Base-by-base conservation (phyloP, 2,113 vertebrate genomes). In the Rhinolophus ferrumequinum region DNA sequence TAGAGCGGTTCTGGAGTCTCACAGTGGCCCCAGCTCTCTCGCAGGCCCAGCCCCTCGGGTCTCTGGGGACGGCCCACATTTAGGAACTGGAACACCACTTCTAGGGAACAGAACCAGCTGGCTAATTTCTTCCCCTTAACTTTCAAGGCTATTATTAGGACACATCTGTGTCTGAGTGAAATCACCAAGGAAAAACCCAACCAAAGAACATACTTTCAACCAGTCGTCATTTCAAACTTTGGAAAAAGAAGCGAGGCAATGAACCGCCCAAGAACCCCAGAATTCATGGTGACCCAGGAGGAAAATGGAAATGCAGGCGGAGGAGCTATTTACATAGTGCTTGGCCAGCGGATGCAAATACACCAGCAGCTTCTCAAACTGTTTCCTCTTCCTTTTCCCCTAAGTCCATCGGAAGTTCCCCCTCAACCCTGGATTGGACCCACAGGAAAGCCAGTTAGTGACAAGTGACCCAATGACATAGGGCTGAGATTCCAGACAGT, bases 151-250 rank as follows among this genome's bases (percentile, higher is more conserved):
- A 97, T 96, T 95, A 73, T 88, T 94, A 97, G 97, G 35, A 69
- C 47, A 70, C 92, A 96, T 95, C 96, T 97, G 94, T 92, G 79
- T 97, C 70, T 10, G 54, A 90, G 92, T 84, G 95, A 95, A 89
- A 90, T 96, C 95, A 96, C 97, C 90, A 72, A 96, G 94, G 95
- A 96, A 97, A 97, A 96, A 95, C 90, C 83, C 92, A 50, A 35
- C 22, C 10, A 54, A 69, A 93, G 84, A 81, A 92, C 75, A 93
- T 84, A 93, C 54, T 84, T 94, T 81, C 64, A 87, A 76, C 79
- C 52, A 1, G 30, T 69, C 3, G n/a, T 97, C 96, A 92, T 47
- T 77, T 88, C 70, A 14, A 47, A 90, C 73, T 96, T 79, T 33
- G 90, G 94, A 90, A 93, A 95, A 96, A 89, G 82, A 94, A 97